phyloP scores from a whole-genome alignment of 2,888 invertebrate species.

The Hypsopygia costalis region DNA sequence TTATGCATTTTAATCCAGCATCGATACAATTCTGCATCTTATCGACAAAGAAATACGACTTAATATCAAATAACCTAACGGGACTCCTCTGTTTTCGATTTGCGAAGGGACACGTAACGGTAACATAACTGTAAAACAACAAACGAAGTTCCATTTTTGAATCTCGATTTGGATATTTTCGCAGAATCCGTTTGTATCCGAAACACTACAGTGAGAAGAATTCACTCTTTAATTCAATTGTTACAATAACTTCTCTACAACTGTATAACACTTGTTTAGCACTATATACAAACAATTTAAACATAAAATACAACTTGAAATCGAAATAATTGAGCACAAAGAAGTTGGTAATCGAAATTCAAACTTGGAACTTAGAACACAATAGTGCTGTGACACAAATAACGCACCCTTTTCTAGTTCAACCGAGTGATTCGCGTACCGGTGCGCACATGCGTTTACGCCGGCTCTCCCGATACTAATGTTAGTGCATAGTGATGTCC shows the following conservation, averaged over 20 bases:
- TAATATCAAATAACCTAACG: slow-evolving; percentile 14
- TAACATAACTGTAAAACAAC: slow-evolving; percentile 63
- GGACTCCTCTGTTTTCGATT: slow-evolving; percentile 42
- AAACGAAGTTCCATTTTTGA: slow-evolving; percentile 49
- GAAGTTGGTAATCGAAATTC: neutral
- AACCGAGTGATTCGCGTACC: slow-evolving; percentile 26
- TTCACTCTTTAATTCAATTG: slow-evolving; percentile 21
- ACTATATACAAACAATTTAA: slow-evolving; percentile 9
- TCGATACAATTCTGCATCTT: slow-evolving; percentile 7
- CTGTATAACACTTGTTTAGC: too few relatives aligned
- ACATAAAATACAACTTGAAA: neutral
- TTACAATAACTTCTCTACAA: too few relatives aligned
- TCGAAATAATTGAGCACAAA: slow-evolving; percentile 27
- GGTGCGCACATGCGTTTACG: slow-evolving; percentile 38
- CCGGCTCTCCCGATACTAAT: slow-evolving; percentile 56
- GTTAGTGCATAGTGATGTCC: slow-evolving; percentile 47
- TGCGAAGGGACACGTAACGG: slow-evolving; percentile 68
- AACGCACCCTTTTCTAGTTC: slow-evolving; percentile 22
- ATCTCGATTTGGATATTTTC: slow-evolving; percentile 35
- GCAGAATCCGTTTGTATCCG: slow-evolving; percentile 24
- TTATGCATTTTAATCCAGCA: slow-evolving; percentile 12
- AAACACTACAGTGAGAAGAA: slow-evolving; percentile 38
- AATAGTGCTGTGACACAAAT: slow-evolving; percentile 9
- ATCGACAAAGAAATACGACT: slow-evolving; percentile 6
- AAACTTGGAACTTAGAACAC: slow-evolving; percentile 17